A percentile compares a stretch with the other conserved stretches of the same genome.
Evolutionary conservation across 2,113 vertebrate species (phyloP).

Genomic region (Scartelaos histophorus): DNA sequence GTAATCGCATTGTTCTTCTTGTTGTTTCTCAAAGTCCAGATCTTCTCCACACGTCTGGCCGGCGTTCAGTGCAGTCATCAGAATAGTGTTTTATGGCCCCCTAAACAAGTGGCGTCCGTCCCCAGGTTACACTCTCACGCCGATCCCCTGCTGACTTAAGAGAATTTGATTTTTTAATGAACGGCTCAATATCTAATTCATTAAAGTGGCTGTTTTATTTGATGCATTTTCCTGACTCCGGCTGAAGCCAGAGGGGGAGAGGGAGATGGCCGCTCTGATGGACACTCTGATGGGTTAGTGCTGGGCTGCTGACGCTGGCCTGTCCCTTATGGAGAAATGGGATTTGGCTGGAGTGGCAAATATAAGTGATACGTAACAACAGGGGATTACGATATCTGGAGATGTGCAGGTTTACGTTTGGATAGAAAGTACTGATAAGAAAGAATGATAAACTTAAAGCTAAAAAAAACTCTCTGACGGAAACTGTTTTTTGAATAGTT

Average conservation of each 20-base stretch:
- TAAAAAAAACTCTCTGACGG: background rate
- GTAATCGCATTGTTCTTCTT: background rate
- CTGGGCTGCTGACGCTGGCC: slow-evolving; percentile 17
- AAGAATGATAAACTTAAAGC: background rate
- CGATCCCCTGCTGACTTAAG: slow-evolving; percentile 74
- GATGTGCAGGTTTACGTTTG: too few species aligned
- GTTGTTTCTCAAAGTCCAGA: background rate
- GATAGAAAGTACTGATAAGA: background rate
- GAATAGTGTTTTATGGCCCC: slow-evolving; percentile 60
- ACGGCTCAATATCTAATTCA: slow-evolving; percentile 82
- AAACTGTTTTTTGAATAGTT: too few species aligned
- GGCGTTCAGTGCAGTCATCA: slow-evolving; percentile 65
- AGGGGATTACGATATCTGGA: too few species aligned
- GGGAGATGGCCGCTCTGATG: slow-evolving; percentile 55
- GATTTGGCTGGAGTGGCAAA: background rate
- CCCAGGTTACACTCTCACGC: slow-evolving; percentile 63
- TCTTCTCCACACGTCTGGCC: slow-evolving; percentile 46
- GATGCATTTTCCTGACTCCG: slow-evolving; percentile 70
- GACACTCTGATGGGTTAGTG: slow-evolving; percentile 38
- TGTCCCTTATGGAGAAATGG: slow-evolving; percentile 42
- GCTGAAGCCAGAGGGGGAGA: slow-evolving; percentile 54
- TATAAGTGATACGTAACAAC: background rate
- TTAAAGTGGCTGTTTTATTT: slow-evolving; percentile 82
- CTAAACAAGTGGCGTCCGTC: slow-evolving; percentile 57
- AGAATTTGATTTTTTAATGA: slow-evolving; percentile 75